These are phyloP conservation scores for Cettia cetti DNA, from an alignment of 2,113 vertebrate species.

Conservation along the genomic window DNA sequence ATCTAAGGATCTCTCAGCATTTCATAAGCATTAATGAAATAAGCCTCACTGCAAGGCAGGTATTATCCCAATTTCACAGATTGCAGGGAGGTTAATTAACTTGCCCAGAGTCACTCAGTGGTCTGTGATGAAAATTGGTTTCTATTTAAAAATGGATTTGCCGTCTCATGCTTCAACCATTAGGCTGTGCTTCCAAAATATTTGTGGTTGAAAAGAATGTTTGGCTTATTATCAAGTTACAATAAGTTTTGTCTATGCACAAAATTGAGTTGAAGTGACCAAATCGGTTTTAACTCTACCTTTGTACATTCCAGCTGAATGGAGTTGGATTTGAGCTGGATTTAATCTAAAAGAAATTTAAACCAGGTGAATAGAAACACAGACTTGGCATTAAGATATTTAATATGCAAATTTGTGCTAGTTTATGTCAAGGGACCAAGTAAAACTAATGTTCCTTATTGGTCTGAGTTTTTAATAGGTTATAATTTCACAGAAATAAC, in stretches of 20 bases:
- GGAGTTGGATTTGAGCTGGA: background rate
- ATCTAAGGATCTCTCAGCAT: background rate
- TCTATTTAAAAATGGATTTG: constrained; percentile 11
- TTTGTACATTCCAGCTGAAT: background rate
- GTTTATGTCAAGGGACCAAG: background rate
- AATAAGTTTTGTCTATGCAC: background rate
- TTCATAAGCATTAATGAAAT: constrained; percentile 38
- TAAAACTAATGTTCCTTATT: background rate
- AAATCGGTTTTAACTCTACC: background rate
- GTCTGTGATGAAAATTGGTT: constrained; percentile 29
- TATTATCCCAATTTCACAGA: constrained; percentile 36
- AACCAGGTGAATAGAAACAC: background rate
- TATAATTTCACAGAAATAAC: background rate
- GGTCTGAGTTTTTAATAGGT: background rate
- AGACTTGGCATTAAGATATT: background rate
- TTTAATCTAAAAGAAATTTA: background rate
- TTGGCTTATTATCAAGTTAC: background rate
- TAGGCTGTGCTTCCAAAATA: background rate
- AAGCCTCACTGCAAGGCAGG: constrained; percentile 16
- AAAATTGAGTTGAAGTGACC: background rate
- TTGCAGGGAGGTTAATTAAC: constrained; percentile 52
- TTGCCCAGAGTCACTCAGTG: constrained; percentile 16
- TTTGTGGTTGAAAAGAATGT: background rate
- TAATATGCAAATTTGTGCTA: background rate
- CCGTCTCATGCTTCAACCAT: background rate